A percentile compares a stretch with the other conserved stretches of the same genome.
Evolutionary conservation across 2,888 invertebrate genomes (phyloP).

Genomic region (Timema podura): DNA sequence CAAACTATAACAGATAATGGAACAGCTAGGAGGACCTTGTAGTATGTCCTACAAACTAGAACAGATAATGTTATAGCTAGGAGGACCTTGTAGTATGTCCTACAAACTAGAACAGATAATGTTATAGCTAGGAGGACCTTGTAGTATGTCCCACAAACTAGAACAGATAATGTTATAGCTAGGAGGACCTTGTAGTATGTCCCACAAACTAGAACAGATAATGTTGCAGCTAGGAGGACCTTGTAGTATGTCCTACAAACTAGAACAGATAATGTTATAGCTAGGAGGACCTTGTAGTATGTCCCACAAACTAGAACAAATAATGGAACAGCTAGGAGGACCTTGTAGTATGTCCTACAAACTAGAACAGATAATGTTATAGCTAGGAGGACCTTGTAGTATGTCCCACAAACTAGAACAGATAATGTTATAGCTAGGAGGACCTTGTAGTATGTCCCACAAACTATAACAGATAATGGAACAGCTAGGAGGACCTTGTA

Average conservation of each 20-base stretch:
- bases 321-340: background rate
- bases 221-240: slow-evolving; percentile 13
- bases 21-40: slow-evolving; percentile 30
- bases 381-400: slow-evolving; percentile 33
- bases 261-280: too few relatives aligned
- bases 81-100: slow-evolving; percentile 33
- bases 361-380: too few relatives aligned
- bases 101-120: too few relatives aligned
- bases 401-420: slow-evolving; percentile 10
- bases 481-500: slow-evolving; percentile 30
- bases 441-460: slow-evolving; percentile 33
- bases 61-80: too few relatives aligned
- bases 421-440: too few relatives aligned
- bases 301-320: background rate
- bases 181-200: slow-evolving; percentile 34
- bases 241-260: slow-evolving; percentile 31
- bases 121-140: slow-evolving; percentile 23
- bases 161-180: too few relatives aligned
- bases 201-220: too few relatives aligned
- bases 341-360: slow-evolving; percentile 32
- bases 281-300: slow-evolving; percentile 34
- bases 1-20: too few relatives aligned
- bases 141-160: slow-evolving; percentile 29
- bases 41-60: slow-evolving; percentile 24
- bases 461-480: too few relatives aligned